Base-by-base conservation (phyloP, 2,113 vertebrate species). In the Pteronura brasiliensis region DNA sequence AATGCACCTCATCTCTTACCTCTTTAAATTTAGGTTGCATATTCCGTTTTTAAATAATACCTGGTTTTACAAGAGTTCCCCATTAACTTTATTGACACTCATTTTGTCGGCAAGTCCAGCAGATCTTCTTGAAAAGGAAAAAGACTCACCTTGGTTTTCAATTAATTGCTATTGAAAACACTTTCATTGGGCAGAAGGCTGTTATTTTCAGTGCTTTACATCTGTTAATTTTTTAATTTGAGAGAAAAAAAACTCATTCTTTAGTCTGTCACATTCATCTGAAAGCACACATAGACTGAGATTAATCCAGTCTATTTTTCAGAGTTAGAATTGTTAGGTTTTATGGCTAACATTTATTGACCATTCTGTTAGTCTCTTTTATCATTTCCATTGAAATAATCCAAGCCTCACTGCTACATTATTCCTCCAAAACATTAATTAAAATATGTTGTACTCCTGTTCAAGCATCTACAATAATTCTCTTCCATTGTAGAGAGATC, bases 361-460 rank as follows among this genome's bases (percentile, higher is more conserved):
- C 31, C 74, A 29, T 88, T 95, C 31, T 82, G 17, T 65, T 88
- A 17, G 29, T 90, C 31, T 71, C 4, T 92, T 82, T 92, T 69
- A 69, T 95, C 44, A 94, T 94, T 76, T 80, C 59, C 47, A 55
- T 36, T 90, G 63, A 93, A 84, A 88, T 71, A 88, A 69, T 74
- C 31, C 81, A 93, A 87, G 20, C 18, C 12, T 74, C 17, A 34
- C 31, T 47, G 7, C 25, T 74, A 85, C 74, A 77, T 88, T 55
- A 20, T 15, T 49, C 61, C 18, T 57, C 27, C 36, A 89, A 81
- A 90, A 77, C 44, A 96, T 86, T 77, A 86, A 4, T 74, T 44
- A 89, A 82, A 55, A 44, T 8, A 42, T 77, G 13, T 11, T n/a
- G 44, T 31, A 6, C 10, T 91, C 17, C 71, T 94, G 20, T 4